Conservation (phyloP, 1,140 invertebrate genomes). For the Diabrotica undecimpunctata region DNA sequence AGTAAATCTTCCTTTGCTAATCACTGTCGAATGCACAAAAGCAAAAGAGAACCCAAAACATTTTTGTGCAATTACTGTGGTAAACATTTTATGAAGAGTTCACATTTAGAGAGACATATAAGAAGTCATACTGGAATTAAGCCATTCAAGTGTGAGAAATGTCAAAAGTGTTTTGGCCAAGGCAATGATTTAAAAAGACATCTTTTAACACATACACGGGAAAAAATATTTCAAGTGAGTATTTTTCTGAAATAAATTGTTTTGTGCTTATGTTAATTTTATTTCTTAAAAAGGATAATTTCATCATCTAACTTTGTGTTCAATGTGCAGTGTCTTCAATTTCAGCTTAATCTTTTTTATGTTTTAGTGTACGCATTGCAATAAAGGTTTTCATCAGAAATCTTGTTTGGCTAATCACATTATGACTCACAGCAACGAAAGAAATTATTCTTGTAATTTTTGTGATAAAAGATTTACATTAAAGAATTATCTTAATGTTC, state of each 20-base stretch:
- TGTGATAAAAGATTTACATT: constrained; percentile 24
- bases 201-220: constrained; percentile 16
- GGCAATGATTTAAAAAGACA: constrained; percentile 18
- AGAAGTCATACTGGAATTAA: constrained; percentile 50
- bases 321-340: no score
- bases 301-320: no score
- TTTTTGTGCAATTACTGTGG: constrained; percentile 33
- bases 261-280: no score
- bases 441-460: constrained; percentile 7
- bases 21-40: constrained; percentile 24
- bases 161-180: constrained; percentile 16
- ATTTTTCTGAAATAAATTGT: neutral
- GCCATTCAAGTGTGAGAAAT: constrained; percentile 55
- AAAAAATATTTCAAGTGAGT: constrained; percentile 10
- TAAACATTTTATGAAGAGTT: constrained; percentile 27
- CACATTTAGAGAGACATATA: constrained; percentile 18
- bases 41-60: constrained; percentile 22
- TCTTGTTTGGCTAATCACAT: constrained; percentile 13
- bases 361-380: constrained; percentile 8
- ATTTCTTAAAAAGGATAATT: no score
- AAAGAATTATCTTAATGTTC: constrained; percentile 26
- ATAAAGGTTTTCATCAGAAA: constrained; percentile 17
- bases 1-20: constrained; percentile 26
- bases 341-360: neutral
- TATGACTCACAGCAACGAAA: constrained; percentile 12